These are phyloP conservation scores for Dasysyrphus albostriatus DNA, from an alignment of 2,888 invertebrate species.

Conservation along the genomic window DNA sequence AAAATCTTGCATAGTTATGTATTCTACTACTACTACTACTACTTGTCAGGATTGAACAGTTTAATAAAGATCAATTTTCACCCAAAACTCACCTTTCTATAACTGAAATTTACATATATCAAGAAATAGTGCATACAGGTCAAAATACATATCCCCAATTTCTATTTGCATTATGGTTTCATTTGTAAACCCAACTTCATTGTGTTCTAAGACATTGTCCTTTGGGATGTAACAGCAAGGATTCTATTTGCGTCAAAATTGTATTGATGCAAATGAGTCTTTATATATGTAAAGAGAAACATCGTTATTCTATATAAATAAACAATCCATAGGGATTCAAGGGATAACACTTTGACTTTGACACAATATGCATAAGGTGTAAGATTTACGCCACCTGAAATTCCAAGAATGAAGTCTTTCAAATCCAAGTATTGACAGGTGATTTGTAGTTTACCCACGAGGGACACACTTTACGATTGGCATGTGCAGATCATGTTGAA, in stretches of 20 bases:
- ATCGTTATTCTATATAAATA: background rate
- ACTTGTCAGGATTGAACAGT: background rate
- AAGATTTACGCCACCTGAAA: conserved; percentile 8
- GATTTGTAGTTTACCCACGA: conserved; percentile 5
- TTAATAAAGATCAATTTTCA: background rate
- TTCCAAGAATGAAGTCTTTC: conserved; percentile 18
- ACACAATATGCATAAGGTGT: background rate
- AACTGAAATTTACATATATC: background rate
- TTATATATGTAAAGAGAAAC: background rate
- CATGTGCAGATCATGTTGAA: conserved; percentile 11
- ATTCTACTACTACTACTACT: no score
- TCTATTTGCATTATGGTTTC: conserved; percentile 3
- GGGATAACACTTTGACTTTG: conserved; percentile 22
- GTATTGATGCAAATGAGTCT: conserved; percentile 16
- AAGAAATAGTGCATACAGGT: background rate
- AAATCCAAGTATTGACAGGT: conserved; percentile 17
- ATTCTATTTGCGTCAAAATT: conserved; percentile 19
- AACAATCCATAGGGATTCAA: conserved; percentile 9
- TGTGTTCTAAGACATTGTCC: conserved; percentile 7
- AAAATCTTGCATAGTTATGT: no score
- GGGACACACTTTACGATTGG: conserved; percentile 12
- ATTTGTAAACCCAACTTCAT: background rate
- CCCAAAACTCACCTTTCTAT: background rate
- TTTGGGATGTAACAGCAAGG: conserved; percentile 19
- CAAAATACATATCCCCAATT: conserved; percentile 2